Evolutionary conservation across 2,797 vertebrate species (phyloP).

Genomic region (Macropodus opercularis): DNA sequence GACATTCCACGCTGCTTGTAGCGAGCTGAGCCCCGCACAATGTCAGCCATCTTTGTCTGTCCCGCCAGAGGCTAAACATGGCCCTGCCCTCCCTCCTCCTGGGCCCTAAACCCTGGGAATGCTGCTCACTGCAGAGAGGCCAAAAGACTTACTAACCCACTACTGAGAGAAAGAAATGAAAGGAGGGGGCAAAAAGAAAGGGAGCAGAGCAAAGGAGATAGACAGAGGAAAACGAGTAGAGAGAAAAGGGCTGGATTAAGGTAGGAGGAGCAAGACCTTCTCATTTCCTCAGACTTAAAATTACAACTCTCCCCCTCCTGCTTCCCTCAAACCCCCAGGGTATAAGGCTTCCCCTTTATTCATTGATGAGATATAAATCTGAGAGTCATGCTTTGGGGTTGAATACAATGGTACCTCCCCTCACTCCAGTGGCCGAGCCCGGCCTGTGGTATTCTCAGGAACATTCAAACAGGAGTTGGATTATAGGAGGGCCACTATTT

Average conservation of each 20-base stretch:
- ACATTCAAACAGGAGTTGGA: constrained; percentile 42
- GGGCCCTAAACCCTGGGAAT: constrained; percentile 72
- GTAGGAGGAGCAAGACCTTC: constrained; percentile 53
- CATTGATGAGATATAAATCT: constrained; percentile 77
- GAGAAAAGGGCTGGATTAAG: constrained; percentile 51
- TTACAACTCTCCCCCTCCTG: constrained; percentile 64
- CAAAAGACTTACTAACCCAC: constrained; percentile 66
- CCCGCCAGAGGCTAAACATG: constrained; percentile 76
- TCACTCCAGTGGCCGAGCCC: constrained; percentile 53
- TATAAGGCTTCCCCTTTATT: constrained; percentile 71
- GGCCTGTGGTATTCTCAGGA: constrained; percentile 63
- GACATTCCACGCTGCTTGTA: constrained; percentile 74
- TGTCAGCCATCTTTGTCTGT: constrained; percentile 75
- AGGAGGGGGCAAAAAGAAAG: constrained; percentile 18
- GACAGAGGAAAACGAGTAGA: constrained; percentile 4
- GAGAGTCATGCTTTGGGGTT: constrained; percentile 70
- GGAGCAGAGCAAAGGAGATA: constrained; percentile 37
- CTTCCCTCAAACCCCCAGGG: constrained; percentile 64
- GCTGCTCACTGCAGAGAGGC: constrained; percentile 54
- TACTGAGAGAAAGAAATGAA: constrained; percentile 53
- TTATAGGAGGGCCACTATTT: constrained; percentile 15
- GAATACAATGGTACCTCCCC: constrained; percentile 66
- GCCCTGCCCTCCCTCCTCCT: constrained; percentile 67
- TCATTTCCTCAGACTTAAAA: constrained; percentile 73
- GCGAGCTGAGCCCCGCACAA: constrained; percentile 59